Conservation (phyloP, 2,113 vertebrate species). For the Neoarius graeffei region DNA sequence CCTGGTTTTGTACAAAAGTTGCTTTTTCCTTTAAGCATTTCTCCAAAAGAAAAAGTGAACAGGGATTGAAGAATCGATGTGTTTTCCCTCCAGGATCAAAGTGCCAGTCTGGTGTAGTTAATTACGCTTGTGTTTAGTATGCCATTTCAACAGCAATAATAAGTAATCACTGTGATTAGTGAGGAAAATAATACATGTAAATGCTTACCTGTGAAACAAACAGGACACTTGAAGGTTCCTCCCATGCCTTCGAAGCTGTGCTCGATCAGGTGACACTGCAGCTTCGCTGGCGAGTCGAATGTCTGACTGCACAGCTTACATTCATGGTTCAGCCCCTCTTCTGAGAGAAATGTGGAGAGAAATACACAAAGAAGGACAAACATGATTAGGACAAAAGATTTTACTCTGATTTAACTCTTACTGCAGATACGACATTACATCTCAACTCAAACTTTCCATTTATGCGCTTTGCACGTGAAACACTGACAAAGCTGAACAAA, state of each 20-base stretch:
- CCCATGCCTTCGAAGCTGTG: conserved; percentile 99
- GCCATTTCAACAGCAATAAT: background rate
- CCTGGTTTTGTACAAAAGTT: too few species aligned
- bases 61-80: background rate
- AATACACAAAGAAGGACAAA: conserved; percentile 7
- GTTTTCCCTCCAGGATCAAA: background rate
- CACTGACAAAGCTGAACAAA: background rate
- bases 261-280: conserved; percentile 98
- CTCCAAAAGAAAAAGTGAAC: background rate
- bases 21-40: background rate
- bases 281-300: conserved; percentile 97
- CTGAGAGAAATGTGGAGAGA: conserved; percentile 66
- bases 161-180: background rate
- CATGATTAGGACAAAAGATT: background rate
- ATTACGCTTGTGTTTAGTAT: background rate
- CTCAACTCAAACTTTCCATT: background rate
- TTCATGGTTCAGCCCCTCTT: conserved; percentile 97
- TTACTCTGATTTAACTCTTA: background rate
- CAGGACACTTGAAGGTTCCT: conserved; percentile 97
- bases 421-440: background rate
- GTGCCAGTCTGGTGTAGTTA: background rate
- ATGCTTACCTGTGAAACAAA: conserved; percentile 95
- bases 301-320: conserved; percentile 99
- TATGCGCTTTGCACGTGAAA: background rate
- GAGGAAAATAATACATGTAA: background rate